Base-by-base conservation (phyloP, 1,140 invertebrate genomes). In the Diachasma alloeum region DNA sequence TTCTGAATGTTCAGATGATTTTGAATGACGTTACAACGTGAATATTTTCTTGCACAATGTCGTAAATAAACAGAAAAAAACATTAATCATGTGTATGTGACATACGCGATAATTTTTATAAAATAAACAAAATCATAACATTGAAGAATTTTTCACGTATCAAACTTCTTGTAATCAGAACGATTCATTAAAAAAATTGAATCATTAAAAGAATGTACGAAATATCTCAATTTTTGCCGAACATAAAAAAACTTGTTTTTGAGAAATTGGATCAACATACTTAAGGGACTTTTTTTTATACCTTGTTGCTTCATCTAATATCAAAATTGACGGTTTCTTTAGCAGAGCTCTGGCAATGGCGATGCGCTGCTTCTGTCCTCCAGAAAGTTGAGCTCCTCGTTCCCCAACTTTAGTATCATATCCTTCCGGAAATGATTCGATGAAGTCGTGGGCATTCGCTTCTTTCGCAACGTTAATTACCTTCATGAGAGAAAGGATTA, bases 381-480 rank as follows among this genome's bases (percentile, higher is more conserved):
- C 97, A 74, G 96, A 97, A 24, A 98, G 90, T 46, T 96, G 94
- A n/a, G 94, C 92, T 0, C 97, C 97, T 72, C 96, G 88, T 89
- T 98, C 96, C 0, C 97, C 97, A 0, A 98, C 94, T 73, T 97
- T 86, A 0, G 97, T 99, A 63, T 94, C 88, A 87, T 98, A 99
- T 0, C 95, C 95, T 4, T 94, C 86, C 0, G 97, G 96, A 88
- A 99, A 97, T n/a, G 87, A 87, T 0, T 75, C 88, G 53, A 99
- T 97, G 88, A 99, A 99, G 31, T 94, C 93, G 87, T 98, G 92
- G 3, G 97, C 97, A 89, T 99, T 98, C 11, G 98, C 97, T 48
- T 95, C 87, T 84, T 93, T 93, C 0, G 97, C 96, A 11, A 96
- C 97, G 88, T 94, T 91, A 37, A 91, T 88, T 0, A 95, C 92